Evolutionary conservation across 2,797 vertebrate genomes (phyloP), one percentile per base, ranked within the genome.

Genomic region (Bucorvus abyssinicus): DNA sequence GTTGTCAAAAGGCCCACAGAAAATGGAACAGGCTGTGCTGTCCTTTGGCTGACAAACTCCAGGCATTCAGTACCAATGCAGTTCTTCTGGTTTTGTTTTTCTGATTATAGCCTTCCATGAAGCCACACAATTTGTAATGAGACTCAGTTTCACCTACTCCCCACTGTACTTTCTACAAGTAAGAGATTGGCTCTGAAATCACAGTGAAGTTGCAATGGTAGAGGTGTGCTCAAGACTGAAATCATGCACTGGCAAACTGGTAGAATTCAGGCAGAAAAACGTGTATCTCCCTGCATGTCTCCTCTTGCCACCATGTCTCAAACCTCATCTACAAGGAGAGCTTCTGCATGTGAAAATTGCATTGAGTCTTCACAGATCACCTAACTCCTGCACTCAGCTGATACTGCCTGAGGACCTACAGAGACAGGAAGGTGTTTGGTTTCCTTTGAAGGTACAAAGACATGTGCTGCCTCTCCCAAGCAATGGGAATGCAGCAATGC

Each of bases 371-470:
- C 6, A 75, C 10, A 26, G 93, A 84, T 88, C 55, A 60, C 45
- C 63, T 61, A 38, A 49, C 32, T 75, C 85, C 95, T 73, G 44
- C n/a, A n/a, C n/a, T 99, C 98, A 99, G 98, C 97, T 99, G 99
- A 94, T 99, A 99, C 88, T 99, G 99, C 98, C 98, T 98, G 81
- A 98, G 97, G 75, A 98, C 98, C 98, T 98, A 79, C 44, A 74
- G 40, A 86, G 26, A 77, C 64, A 94, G 38, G 71, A 80, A 63
- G 27, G 59, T 77, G 78, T 2, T 29, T 60, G 59, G 34, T 63
- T 12, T 44, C 50, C 44, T 92, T 64, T 52, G 59, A 84, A 90
- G 47, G 86, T 5, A 49, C 21, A 71, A 80, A 84, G 10, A 52
- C 27, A 14, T 3, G 36, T 22, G 47, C 74, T 84, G 80, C 85